phyloP scores from a whole-genome alignment of 2,113 vertebrate species.

The Rissa tridactyla region DNA sequence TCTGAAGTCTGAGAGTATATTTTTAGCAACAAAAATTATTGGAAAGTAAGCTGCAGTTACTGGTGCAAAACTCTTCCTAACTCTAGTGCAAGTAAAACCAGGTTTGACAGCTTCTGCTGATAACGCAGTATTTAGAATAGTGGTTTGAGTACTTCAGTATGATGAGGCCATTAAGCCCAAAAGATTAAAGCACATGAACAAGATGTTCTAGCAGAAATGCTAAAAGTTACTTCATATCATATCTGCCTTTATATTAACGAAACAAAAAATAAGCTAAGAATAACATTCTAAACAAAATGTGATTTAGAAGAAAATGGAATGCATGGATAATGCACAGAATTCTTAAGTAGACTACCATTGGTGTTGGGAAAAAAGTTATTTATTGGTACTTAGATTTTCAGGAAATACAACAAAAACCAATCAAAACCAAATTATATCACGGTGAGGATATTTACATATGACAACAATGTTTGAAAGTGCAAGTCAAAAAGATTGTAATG shows the following conservation, averaged over 20 bases:
- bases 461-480: background rate
- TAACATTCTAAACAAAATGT: constrained; percentile 2
- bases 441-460: background rate
- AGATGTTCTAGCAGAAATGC: background rate
- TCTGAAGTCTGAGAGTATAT: background rate
- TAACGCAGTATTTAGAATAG: background rate
- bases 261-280: background rate
- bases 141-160: background rate
- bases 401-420: background rate
- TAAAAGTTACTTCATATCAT: background rate
- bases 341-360: background rate
- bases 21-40: background rate
- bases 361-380: background rate
- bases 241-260: background rate
- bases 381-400: constrained; percentile 14
- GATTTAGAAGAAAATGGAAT: constrained; percentile 27
- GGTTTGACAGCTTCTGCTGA: constrained; percentile 6
- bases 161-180: background rate
- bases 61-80: background rate
- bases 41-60: background rate
- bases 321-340: background rate
- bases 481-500: background rate
- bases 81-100: background rate
- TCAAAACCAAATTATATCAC: background rate
- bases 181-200: background rate